Base-by-base conservation (phyloP, 2,888 invertebrate genomes). In the Tethea ocularis region DNA sequence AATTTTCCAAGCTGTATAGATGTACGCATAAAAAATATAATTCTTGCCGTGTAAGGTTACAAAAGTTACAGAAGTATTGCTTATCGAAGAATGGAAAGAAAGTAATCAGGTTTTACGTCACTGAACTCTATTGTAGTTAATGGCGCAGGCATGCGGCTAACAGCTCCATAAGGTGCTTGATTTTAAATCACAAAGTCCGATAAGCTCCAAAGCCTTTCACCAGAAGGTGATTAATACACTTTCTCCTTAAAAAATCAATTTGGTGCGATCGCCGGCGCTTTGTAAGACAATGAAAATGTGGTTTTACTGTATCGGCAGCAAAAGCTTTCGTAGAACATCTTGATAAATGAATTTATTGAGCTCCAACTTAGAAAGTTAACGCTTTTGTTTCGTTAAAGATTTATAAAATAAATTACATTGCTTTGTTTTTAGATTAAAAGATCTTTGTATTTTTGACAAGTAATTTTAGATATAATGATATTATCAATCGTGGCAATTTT, bases 221-320 rank as follows among this genome's bases (percentile, higher is more conserved):
- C 72, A 62, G 64, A 66, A 71, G 63, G 58, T 56, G 62, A 77
- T 79, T 81, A 80, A 67, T 78, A 77, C 69, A 84, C 86, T 87
- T 87, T 88, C 86, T 77, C 81, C 72, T 75, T 74, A 71, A 82
- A 83, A 86, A 84, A 86, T 82, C 86, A 75, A 86, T 86, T 84
- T 83, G 81, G 80, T 76, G 68, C 68, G 67, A 82, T 80, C 77
- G 64, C 62, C 70, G 64, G 63, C 67, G 64, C 69, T 64, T 61
- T 60, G 64, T 64, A 69, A 80, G 75, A 85, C 85, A 84, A 86
- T 83, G 78, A 78, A 74, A 75, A 77, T 71, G 72, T 78, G 74
- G 75, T 71, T 78, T 77, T 76, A 77, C 73, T 72, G 67, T 72
- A 71, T 74, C 72, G 74, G 61, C 64, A 64, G 69, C 68, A 66